Evolutionary conservation across 2,888 invertebrate species (phyloP).

Genomic region (Polydrusus tereticollis): DNA sequence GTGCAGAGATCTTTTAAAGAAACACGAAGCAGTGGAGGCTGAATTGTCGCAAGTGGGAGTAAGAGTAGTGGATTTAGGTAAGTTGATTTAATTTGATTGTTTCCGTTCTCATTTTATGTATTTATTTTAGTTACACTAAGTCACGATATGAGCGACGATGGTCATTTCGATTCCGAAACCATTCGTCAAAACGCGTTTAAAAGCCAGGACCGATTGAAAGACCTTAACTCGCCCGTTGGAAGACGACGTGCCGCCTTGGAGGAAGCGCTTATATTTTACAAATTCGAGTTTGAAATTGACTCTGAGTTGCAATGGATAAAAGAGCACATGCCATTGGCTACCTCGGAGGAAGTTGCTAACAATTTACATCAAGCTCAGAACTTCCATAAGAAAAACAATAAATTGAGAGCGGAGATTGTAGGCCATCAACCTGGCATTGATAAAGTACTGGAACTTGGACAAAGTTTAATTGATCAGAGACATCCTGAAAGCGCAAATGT

Average conservation of each 20-base stretch:
- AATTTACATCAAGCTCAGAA: slow-evolving; percentile 94
- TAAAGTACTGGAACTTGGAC: slow-evolving; percentile 85
- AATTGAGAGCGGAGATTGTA: slow-evolving; percentile 89
- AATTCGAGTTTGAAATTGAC: slow-evolving; percentile 93
- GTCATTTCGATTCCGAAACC: slow-evolving; percentile 93
- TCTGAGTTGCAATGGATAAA: slow-evolving; percentile 96
- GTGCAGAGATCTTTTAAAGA: slow-evolving; percentile 90
- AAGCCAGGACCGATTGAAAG: slow-evolving; percentile 78
- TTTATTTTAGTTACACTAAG: slow-evolving; percentile 78
- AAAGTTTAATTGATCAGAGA: slow-evolving; percentile 77
- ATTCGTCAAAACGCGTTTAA: slow-evolving; percentile 84
- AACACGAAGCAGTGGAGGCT: slow-evolving; percentile 89
- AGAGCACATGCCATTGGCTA: slow-evolving; percentile 87
- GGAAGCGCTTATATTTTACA: slow-evolving; percentile 87
- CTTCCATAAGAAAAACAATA: slow-evolving; percentile 92
- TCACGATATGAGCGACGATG: slow-evolving; percentile 91
- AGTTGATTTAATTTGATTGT: background rate
- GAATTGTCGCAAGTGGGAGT: slow-evolving; percentile 89
- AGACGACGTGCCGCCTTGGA: slow-evolving; percentile 83
- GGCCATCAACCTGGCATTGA: slow-evolving; percentile 90
- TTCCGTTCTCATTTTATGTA: background rate
- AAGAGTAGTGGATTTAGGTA: slow-evolving; percentile 75
- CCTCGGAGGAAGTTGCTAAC: slow-evolving; percentile 81
- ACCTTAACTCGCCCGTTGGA: slow-evolving; percentile 80
- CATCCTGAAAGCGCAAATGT: slow-evolving; percentile 88